Evolutionary conservation across 2,113 vertebrate species (phyloP).

Genomic region (Chloropsis hardwickii): DNA sequence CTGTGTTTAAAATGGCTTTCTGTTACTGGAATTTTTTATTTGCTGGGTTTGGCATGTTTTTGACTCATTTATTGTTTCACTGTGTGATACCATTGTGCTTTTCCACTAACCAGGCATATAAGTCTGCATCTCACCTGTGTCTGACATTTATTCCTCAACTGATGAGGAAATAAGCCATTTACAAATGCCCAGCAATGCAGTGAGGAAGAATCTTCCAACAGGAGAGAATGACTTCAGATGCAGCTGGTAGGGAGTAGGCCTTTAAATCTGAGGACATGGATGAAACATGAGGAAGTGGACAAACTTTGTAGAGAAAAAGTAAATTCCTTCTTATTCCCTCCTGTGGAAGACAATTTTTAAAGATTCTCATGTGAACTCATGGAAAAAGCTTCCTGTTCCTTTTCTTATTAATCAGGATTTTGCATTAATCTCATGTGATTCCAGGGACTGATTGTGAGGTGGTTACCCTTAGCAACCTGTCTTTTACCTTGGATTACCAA

Average conservation of each 20-base stretch:
- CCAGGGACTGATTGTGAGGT: not conserved
- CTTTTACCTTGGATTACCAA: not conserved
- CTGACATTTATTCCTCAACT: not conserved
- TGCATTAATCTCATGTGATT: not conserved
- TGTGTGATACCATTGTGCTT: not conserved
- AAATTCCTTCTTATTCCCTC: not conserved
- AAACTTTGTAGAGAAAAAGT: not conserved
- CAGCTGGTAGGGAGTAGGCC: not conserved
- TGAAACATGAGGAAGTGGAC: not conserved
- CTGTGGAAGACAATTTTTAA: not conserved
- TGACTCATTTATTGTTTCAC: not conserved
- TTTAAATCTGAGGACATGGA: not conserved
- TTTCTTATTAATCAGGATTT: not conserved
- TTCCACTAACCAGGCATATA: not conserved
- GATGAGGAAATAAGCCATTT: not conserved
- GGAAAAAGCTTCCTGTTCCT: not conserved
- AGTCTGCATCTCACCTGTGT: not conserved
- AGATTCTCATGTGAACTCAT: not conserved
- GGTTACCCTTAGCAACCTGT: not conserved
- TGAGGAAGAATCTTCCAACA: not conserved
- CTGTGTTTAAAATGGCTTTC: not conserved
- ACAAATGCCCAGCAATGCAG: not conserved
- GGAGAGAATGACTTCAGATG: not conserved
- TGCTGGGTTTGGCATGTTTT: not conserved
- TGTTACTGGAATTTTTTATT: not conserved